Evolutionary conservation across 2,797 vertebrate genomes (phyloP).

Genomic region (Menidia menidia): DNA sequence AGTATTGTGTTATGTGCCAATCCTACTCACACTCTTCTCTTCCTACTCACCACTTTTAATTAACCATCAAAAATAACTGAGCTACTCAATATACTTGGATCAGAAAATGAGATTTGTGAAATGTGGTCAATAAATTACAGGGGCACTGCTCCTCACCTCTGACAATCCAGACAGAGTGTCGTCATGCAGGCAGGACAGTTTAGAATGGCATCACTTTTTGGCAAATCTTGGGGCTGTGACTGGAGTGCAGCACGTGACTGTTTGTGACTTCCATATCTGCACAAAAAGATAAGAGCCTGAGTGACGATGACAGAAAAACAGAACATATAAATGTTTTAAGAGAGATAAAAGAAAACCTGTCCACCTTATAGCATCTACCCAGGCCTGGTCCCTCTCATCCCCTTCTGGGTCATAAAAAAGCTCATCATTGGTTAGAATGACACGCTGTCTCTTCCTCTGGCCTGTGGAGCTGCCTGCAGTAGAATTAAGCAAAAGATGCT

Average conservation of each 20-base stretch:
- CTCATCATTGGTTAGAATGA: conserved; percentile 91
- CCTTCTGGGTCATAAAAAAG: conserved; percentile 94
- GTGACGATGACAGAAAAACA: background rate
- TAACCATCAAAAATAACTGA: too few species aligned
- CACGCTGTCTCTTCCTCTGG: conserved; percentile 76
- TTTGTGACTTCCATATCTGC: conserved; percentile 65
- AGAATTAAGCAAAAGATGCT: background rate
- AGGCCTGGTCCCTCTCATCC: conserved; percentile 93
- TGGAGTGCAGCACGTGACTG: background rate
- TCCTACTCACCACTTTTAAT: too few species aligned
- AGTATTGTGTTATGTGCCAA: too few species aligned
- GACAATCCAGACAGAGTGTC: conserved; percentile 94
- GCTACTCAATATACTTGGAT: too few species aligned
- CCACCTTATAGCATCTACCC: conserved; percentile 91
- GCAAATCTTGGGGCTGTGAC: conserved; percentile 66
- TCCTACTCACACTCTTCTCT: too few species aligned
- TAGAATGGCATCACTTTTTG: conserved; percentile 91
- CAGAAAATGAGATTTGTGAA: too few species aligned
- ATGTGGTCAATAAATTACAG: background rate
- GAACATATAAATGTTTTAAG: background rate
- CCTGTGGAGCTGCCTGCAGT: conserved; percentile 73
- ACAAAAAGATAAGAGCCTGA: background rate
- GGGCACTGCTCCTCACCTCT: conserved; percentile 86
- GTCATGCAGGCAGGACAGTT: conserved; percentile 98
- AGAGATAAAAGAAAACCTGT: background rate